Percentiles rank a stretch among this genome's conserved stretches.
phyloP scores from a whole-genome alignment of 92 coral and sea anemone species.

The Blastomussa wellsi region DNA sequence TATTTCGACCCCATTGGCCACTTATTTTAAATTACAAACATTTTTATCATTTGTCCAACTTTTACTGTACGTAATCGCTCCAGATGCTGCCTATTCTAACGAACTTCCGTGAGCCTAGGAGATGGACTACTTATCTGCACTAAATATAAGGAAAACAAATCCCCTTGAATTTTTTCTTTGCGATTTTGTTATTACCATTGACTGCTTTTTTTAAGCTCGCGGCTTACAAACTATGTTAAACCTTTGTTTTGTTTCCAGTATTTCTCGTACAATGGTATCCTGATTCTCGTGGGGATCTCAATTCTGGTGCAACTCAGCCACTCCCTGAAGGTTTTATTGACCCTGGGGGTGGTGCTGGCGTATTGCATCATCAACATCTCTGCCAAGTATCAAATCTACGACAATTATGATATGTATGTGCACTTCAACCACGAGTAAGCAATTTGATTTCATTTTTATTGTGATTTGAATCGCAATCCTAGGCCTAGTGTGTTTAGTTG shows the following conservation, averaged over 20 bases:
- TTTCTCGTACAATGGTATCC: slow-evolving; percentile 88
- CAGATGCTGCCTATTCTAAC: too few relatives aligned
- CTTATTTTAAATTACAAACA: too few relatives aligned
- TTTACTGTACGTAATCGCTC: too few relatives aligned
- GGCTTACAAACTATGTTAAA: not conserved
- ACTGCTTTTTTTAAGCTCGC: not conserved
- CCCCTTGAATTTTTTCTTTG: not conserved
- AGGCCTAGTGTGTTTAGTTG: too few relatives aligned
- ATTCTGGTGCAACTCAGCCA: slow-evolving; percentile 94
- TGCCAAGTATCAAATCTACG: slow-evolving; percentile 54
- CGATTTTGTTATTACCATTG: not conserved
- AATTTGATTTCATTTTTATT: not conserved
- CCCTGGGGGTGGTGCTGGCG: slow-evolving; percentile 56
- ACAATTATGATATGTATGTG: slow-evolving; percentile 67
- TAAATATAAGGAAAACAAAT: too few relatives aligned
- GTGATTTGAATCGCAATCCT: too few relatives aligned
- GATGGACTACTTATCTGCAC: too few relatives aligned
- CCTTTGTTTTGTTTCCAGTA: slow-evolving; percentile 65
- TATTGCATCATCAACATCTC: slow-evolving; percentile 79
- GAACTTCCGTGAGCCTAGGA: too few relatives aligned
- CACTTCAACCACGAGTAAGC: slow-evolving; percentile 46
- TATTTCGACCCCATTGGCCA: too few relatives aligned
- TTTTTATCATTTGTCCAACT: too few relatives aligned
- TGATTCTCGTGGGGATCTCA: slow-evolving; percentile 85
- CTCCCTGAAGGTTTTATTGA: slow-evolving; percentile 80